These are phyloP conservation scores for Sigmodon hispidus DNA, from an alignment of 2,113 vertebrate species.

Conservation along the genomic window DNA sequence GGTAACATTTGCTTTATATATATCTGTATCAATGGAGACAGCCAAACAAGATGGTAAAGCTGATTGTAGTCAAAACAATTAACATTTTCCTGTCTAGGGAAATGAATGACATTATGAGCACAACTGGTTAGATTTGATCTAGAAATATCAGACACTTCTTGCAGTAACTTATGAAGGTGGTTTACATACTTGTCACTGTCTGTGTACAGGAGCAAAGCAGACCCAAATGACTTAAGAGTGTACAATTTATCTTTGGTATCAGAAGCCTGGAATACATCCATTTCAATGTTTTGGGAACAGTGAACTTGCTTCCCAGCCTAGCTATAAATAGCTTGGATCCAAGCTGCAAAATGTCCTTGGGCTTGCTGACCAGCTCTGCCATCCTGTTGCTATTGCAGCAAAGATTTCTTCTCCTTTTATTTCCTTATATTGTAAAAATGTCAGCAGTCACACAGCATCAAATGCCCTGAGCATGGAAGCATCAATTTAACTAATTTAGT, in stretches of 20 bases:
- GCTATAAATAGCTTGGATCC: constrained; percentile 83
- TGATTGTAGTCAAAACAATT: constrained; percentile 52
- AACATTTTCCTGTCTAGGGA: constrained; percentile 58
- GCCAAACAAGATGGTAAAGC: constrained; percentile 31
- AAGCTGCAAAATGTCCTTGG: constrained; percentile 65
- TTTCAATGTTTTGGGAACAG: constrained; percentile 71
- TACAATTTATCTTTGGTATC: constrained; percentile 77
- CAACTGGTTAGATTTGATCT: constrained; percentile 16
- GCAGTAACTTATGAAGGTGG: constrained; percentile 29
- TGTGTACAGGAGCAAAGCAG: constrained; percentile 62
- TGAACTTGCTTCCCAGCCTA: constrained; percentile 74
- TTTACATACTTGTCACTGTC: background rate
- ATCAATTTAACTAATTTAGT: constrained; percentile 1
- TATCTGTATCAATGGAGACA: constrained; percentile 51
- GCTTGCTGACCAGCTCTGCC: background rate
- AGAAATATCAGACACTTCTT: background rate
- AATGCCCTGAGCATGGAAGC: background rate
- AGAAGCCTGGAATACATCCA: constrained; percentile 77
- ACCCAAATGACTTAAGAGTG: constrained; percentile 54
- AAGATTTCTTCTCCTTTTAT: background rate
- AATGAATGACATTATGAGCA: background rate
- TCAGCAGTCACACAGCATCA: background rate
- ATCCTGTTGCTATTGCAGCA: background rate
- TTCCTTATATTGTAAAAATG: constrained; percentile 48
- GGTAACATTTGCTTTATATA: constrained; percentile 60